Conservation (phyloP, 2,797 vertebrate genomes). For the Dendrocincla fuliginosa region DNA sequence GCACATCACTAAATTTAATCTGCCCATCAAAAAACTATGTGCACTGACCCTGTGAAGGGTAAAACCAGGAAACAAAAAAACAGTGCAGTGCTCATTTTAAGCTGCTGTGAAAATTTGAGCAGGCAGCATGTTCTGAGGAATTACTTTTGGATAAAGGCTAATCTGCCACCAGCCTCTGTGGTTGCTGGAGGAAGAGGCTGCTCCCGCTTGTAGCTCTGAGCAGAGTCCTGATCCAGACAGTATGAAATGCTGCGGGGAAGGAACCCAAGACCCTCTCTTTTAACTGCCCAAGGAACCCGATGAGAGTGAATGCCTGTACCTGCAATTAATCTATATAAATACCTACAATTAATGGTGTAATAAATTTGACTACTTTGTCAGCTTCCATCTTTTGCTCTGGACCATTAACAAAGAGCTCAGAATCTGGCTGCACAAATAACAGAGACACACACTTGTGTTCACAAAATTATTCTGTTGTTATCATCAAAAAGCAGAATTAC, state of each 20-base stretch:
- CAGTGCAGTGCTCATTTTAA: background rate
- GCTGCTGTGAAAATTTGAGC: background rate
- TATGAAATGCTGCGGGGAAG: background rate
- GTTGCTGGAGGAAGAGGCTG: background rate
- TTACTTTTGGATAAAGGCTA: conserved; percentile 15
- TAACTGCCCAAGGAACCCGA: background rate
- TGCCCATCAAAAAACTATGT: background rate
- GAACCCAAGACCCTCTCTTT: background rate
- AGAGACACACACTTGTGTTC: background rate
- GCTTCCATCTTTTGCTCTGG: background rate
- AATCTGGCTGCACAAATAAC: background rate
- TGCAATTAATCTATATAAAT: background rate
- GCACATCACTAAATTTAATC: background rate
- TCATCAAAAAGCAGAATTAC: background rate
- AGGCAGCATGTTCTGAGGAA: background rate
- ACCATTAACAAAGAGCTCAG: background rate
- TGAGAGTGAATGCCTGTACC: background rate
- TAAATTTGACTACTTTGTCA: background rate
- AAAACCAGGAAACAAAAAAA: background rate
- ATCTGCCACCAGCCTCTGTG: background rate
- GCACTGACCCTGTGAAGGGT: background rate
- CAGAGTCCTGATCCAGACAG: background rate
- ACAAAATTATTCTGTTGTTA: background rate
- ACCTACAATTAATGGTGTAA: background rate
- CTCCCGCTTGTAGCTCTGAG: background rate